Percentiles rank a stretch among this genome's conserved stretches.
Conservation (phyloP, 2,113 vertebrate species). For the Melanostigma gelatinosum region DNA sequence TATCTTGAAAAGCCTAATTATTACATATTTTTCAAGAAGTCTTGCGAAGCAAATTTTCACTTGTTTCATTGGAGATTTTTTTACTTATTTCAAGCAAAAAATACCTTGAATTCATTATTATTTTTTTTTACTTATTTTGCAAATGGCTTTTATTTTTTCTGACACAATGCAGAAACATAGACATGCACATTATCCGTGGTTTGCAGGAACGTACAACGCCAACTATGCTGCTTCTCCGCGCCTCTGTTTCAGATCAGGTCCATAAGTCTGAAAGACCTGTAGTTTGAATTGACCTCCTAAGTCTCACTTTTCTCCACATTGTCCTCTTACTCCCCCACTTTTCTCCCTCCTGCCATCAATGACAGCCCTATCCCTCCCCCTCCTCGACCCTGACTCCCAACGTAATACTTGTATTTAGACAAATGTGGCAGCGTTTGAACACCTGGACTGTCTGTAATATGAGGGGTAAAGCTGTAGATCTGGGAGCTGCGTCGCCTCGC, state of each 20-base stretch:
- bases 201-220: background rate
- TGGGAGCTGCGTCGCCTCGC: conserved; percentile 38
- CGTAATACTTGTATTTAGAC: conserved; percentile 72
- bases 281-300: background rate
- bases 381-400: conserved; percentile 34
- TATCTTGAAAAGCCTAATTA: too few species aligned
- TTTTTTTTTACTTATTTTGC: background rate
- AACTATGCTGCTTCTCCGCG: background rate
- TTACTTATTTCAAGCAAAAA: background rate
- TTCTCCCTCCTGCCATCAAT: conserved; percentile 9
- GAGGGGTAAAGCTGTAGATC: conserved; percentile 40
- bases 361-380: conserved; percentile 36
- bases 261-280: background rate
- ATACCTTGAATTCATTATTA: background rate
- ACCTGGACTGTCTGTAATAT: conserved; percentile 66
- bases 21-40: background rate
- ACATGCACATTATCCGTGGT: background rate
- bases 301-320: background rate
- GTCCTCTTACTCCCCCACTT: conserved; percentile 9
- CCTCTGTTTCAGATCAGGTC: background rate
- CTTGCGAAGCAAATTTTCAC: too few species aligned
- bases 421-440: conserved; percentile 53
- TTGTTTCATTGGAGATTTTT: background rate
- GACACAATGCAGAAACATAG: background rate
- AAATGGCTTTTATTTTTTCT: background rate